These are phyloP conservation scores for Aradus depressus DNA, from an alignment of 2,888 invertebrate species.

Conservation along the genomic window DNA sequence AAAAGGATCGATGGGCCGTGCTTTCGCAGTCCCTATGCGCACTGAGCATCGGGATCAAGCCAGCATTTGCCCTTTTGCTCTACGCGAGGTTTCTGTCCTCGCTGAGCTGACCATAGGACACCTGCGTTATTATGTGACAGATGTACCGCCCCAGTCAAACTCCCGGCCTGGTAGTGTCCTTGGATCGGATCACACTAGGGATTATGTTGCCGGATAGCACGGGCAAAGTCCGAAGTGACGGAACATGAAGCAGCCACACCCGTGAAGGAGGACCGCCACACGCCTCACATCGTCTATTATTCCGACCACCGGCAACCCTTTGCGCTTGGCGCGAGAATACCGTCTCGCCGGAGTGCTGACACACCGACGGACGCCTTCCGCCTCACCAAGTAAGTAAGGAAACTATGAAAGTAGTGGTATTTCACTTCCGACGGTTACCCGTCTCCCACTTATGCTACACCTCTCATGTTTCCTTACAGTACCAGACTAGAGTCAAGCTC, in stretches of 20 bases:
- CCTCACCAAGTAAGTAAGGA: conserved; percentile 45
- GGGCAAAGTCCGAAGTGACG: conserved; percentile 49
- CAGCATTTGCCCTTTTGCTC: conserved; percentile 59
- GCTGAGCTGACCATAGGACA: conserved; percentile 52
- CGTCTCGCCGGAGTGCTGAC: conserved; percentile 22
- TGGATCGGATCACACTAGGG: conserved; percentile 42
- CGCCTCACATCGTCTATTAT: conserved; percentile 6
- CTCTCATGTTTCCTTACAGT: conserved; percentile 51
- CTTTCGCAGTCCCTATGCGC: conserved; percentile 48
- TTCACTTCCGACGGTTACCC: conserved; percentile 32
- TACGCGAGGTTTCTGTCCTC: conserved; percentile 59
- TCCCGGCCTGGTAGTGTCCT: conserved; percentile 51
- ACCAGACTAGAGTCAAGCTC: conserved; percentile 55
- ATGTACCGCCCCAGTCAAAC: conserved; percentile 58
- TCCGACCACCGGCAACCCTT: conserved; percentile 1
- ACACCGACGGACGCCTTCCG: conserved; percentile 38
- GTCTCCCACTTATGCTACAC: conserved; percentile 47
- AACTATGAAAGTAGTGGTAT: conserved; percentile 45
- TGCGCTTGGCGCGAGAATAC: not conserved
- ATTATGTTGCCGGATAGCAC: conserved; percentile 41
- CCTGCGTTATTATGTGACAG: conserved; percentile 55
- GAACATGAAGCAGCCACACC: not conserved
- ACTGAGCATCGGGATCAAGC: conserved; percentile 56
- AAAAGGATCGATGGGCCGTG: conserved; percentile 56
- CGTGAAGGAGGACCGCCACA: conserved; percentile 14